These are phyloP conservation scores for Numenius arquata DNA, from an alignment of 2,113 vertebrate genomes.

Conservation along the genomic window DNA sequence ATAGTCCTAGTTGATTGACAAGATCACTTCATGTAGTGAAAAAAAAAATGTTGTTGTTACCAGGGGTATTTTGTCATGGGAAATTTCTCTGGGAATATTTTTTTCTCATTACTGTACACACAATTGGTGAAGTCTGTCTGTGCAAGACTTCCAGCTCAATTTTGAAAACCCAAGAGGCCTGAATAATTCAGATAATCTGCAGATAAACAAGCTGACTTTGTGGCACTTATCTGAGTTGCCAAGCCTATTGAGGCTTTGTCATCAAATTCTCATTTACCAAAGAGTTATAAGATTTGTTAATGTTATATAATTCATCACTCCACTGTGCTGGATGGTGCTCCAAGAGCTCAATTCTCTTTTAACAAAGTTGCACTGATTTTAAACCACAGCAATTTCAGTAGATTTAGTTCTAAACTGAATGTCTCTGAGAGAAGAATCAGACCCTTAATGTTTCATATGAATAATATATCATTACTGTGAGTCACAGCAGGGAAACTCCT, in stretches of 20 bases:
- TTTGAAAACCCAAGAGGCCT: conserved; percentile 30
- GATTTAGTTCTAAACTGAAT: background rate
- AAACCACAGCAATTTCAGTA: background rate
- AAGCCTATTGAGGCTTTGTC: conserved; percentile 31
- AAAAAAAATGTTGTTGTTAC: background rate
- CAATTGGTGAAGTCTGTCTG: background rate
- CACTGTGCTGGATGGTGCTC: background rate
- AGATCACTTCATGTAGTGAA: background rate
- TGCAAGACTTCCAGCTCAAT: conserved; percentile 26
- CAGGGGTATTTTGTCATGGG: conserved; percentile 7
- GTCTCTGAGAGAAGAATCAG: background rate
- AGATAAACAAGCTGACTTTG: conserved; percentile 32
- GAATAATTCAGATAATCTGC: conserved; percentile 58
- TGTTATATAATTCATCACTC: conserved; percentile 37
- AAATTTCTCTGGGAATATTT: conserved; percentile 28
- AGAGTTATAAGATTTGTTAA: conserved; percentile 45
- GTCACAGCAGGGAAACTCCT: background rate
- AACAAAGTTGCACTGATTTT: background rate
- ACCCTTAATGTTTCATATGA: background rate
- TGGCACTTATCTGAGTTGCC: conserved; percentile 29
- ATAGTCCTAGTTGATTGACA: background rate
- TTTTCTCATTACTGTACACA: conserved; percentile 28
- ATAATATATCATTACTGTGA: background rate
- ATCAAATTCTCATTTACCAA: conserved; percentile 42
- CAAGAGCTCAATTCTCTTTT: background rate